Evolutionary conservation across 2,797 vertebrate genomes (phyloP), one percentile per base, ranked within the genome.

Genomic region (Periparus ater): DNA sequence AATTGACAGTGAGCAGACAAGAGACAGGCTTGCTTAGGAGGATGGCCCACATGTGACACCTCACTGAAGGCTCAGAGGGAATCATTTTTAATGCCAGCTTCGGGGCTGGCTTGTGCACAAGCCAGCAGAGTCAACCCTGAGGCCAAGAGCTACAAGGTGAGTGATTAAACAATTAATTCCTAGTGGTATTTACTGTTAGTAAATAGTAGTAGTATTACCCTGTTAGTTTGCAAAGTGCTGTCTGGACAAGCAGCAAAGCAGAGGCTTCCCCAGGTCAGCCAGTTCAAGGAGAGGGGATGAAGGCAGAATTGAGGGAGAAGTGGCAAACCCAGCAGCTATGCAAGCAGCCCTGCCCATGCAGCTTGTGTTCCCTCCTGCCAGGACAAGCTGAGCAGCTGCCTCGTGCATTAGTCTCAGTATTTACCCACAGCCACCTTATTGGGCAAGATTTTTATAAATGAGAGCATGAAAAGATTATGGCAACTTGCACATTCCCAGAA

Each of bases 1-100:
- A 54, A 34, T 11, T 62, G 73, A 10, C 34, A 12, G 0, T 23
- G 34, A 6, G n/a, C 47, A n/a, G 45, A 32, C 0, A 3, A 38
- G 27, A 32, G 47, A 51, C 32, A 38, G 62, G 29, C 16, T 0
- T 5, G 27, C 29, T 11, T 2, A 11, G 45, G 62, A 51, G 71
- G 13, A 38, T 20, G 54, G 30, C 44, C 4, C 34, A 5, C 0
- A 4, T 12, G 48, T 45, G 44, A 50, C 27, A 29, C 26, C 54
- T 19, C 29, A 1, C 36, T 13, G 17, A n/a, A 25, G 34, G 29
- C 62, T 25, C 66, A 26, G 27, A 84, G 38, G 51, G 81, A 84
- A 40, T 19, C 0, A 47, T 27, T 83, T 57, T 25, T 13, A 38
- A 17, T 17, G 50, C 23, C 38, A 53, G 20, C 32, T 65, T 34